Conservation (phyloP, 2,113 vertebrate genomes). For the Epinephelus lanceolatus region DNA sequence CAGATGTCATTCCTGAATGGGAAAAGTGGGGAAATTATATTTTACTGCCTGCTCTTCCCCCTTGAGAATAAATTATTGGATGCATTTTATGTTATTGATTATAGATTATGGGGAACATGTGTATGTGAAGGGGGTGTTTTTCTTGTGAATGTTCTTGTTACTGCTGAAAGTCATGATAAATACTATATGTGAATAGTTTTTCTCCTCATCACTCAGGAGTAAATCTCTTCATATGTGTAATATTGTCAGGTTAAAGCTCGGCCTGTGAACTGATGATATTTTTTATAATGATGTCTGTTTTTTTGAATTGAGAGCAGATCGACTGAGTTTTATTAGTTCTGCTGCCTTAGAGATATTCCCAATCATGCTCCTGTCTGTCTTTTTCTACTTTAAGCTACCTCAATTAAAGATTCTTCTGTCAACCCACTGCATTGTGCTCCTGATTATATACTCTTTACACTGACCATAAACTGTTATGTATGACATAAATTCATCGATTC, state of each 20-base stretch:
- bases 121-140: background rate
- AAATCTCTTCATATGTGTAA: background rate
- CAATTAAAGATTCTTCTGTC: conserved; percentile 80
- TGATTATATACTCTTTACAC: background rate
- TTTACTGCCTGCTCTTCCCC: conserved; percentile 10
- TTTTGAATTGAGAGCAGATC: conserved; percentile 55
- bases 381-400: conserved; percentile 80
- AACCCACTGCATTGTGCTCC: background rate
- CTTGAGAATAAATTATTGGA: conserved; percentile 68
- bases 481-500: background rate
- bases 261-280: conserved; percentile 9
- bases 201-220: background rate
- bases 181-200: background rate
- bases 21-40: background rate
- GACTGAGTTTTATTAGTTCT: conserved; percentile 81
- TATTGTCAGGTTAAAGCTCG: background rate
- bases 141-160: background rate
- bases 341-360: conserved; percentile 58
- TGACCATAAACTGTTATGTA: background rate
- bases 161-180: background rate
- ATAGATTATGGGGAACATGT: conserved; percentile 3
- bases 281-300: conserved; percentile 13
- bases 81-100: conserved; percentile 42
- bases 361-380: conserved; percentile 56
- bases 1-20: background rate